These are phyloP conservation scores for Ophiothrix spiculata DNA, from an alignment of 35 echinoderm and acorn worm species.

Conservation along the genomic window DNA sequence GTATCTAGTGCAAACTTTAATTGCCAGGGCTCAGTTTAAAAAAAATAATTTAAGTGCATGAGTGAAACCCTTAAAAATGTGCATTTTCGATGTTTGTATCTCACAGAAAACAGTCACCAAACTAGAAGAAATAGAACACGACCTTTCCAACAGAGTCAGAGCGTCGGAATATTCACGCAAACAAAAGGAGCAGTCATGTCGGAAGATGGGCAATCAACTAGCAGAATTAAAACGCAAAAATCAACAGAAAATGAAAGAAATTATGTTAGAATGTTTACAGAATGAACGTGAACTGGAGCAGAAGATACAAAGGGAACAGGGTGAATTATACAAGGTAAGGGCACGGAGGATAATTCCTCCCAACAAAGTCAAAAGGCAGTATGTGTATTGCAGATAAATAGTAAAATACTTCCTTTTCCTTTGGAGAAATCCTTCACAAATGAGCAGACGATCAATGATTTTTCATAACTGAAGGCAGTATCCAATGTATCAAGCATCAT, in stretches of 20 bases:
- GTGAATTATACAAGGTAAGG: slow-evolving; percentile 77
- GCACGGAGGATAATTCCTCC: no score
- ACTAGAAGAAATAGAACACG: slow-evolving; percentile 88
- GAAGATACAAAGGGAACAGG: slow-evolving; percentile 74
- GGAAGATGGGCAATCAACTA: slow-evolving; percentile 51
- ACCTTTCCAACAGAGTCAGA: slow-evolving; percentile 74
- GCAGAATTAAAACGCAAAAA: slow-evolving; percentile 70
- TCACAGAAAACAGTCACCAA: slow-evolving; percentile 78
- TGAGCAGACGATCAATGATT: no score
- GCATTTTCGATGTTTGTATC: not conserved
- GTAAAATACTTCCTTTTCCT: no score
- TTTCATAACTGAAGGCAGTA: no score
- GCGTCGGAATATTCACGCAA: slow-evolving; percentile 68
- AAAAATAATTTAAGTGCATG: no score
- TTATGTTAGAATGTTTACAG: slow-evolving; percentile 62
- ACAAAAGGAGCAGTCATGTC: slow-evolving; percentile 65
- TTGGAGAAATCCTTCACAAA: no score
- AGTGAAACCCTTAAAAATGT: no score
- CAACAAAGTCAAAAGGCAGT: no score
- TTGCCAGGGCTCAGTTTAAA: no score
- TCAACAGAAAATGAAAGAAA: slow-evolving; percentile 63
- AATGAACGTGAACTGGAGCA: slow-evolving; percentile 78
- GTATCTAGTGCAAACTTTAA: no score
- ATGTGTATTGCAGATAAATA: no score
- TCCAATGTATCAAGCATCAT: no score